These are phyloP conservation scores for Scaptomyza cyrtandrae DNA, from an alignment of 2,888 invertebrate genomes.

Conservation along the genomic window DNA sequence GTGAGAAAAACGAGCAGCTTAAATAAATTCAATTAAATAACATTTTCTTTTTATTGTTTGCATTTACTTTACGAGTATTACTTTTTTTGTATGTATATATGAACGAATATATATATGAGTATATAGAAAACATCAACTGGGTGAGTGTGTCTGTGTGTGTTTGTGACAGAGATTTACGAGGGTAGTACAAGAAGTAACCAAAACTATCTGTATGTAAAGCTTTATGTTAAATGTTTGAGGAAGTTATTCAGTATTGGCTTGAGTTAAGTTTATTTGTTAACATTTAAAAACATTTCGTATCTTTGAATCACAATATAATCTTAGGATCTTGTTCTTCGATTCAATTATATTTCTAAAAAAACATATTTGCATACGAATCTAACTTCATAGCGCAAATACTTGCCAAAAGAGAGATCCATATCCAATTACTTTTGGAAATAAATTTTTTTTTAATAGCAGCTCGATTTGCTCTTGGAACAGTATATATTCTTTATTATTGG, in stretches of 20 bases:
- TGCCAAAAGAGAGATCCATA: no score
- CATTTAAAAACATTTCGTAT: background rate
- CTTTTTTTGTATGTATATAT: slow-evolving; percentile 27
- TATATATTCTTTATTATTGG: no score
- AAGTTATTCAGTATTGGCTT: background rate
- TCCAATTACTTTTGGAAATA: no score
- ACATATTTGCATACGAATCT: no score
- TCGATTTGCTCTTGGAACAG: no score
- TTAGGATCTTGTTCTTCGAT: no score
- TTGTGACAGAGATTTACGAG: slow-evolving; percentile 2
- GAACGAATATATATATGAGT: slow-evolving; percentile 14
- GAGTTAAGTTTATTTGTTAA: background rate
- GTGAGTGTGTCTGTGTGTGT: slow-evolving; percentile 8
- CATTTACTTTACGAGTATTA: slow-evolving; percentile 69
- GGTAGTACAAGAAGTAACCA: background rate
- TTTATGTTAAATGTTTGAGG: no score
- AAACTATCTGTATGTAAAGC: background rate
- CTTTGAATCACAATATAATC: no score
- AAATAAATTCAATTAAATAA: slow-evolving; percentile 81
- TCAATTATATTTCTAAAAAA: no score
- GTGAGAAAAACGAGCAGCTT: slow-evolving; percentile 68
- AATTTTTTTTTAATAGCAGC: no score
- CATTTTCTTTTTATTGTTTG: slow-evolving; percentile 79
- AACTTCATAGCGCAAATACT: no score
- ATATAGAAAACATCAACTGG: slow-evolving; percentile 37